Base-by-base conservation (phyloP, 1,140 invertebrate genomes). In the Chymomyza costata region DNA sequence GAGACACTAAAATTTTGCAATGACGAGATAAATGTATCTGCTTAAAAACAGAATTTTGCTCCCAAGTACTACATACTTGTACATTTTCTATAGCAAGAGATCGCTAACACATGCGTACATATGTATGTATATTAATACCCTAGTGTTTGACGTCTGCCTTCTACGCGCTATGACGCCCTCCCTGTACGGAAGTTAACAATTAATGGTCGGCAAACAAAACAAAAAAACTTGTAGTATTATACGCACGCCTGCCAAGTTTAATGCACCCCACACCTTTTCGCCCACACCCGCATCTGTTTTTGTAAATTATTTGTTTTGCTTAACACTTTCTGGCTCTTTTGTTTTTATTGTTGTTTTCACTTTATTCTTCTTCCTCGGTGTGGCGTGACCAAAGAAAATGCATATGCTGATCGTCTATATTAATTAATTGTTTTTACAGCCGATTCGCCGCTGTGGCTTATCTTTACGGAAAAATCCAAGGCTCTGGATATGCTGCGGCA, bases 401-500 rank as follows among this genome's bases (percentile, higher is more conserved):
- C 7, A 14, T 32, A 13, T 34, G 32, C 3, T 13, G 60, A 40
- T 21, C 55, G 47, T 28, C 48, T 35, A 34, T 6, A 3, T 34
- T 34, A 6, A 34, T 34, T 6, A 34, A 47, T 50, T 60, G 14
- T 51, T 45, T 25, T 30, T 56, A 25, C 44, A 80, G 73, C 73
- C 37, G 74, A 80, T 38, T 80, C 73, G 14, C 74, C 73, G 11
- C 48, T 73, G 6, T 80, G 73, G 73, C 52, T 81, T 32, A 90
- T 95, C 1, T 95, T 92, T 81, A 86, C 86, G 35, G 90, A 93
- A 28, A 93, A 92, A 83, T 70, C 69, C 3, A 90, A 92, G 65
- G 94, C 93, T 0, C 81, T 96, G 31, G 90, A 91, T 63, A 67
- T 92, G 35, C 89, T 93, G 3, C 93, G 92, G 59, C 89, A 90